Percentiles rank a stretch among this genome's conserved stretches.
Evolutionary conservation across 2,888 invertebrate species (phyloP).

Genomic region (Drosophila ochracea): DNA sequence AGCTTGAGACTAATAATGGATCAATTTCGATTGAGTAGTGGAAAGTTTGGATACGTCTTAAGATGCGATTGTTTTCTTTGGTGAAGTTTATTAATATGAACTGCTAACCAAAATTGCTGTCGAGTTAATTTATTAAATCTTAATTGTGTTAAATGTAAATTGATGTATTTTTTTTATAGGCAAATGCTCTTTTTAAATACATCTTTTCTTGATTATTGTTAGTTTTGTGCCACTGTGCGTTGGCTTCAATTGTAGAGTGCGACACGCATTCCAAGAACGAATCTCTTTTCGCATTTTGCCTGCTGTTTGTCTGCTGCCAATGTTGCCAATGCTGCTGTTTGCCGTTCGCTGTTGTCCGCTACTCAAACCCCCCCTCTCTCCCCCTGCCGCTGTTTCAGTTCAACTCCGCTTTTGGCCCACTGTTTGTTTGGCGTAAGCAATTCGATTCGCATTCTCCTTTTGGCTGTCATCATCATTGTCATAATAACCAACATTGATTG

Average conservation of each 20-base stretch:
- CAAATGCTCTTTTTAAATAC: no score
- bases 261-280: background rate
- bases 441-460: conserved; percentile 36
- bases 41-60: background rate
- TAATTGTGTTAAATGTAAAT: no score
- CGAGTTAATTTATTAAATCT: no score
- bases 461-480: conserved; percentile 49
- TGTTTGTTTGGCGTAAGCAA: conserved; percentile 9
- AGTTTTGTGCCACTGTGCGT: conserved; percentile 11
- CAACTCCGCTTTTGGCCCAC: background rate
- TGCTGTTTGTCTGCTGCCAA: conserved; percentile 3
- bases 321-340: background rate
- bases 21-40: background rate
- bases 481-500: conserved; percentile 61
- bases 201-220: no score
- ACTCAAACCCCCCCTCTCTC: conserved; percentile 4
- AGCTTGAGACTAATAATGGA: background rate
- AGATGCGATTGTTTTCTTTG: background rate
- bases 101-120: no score
- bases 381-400: no score
- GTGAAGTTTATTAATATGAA: no score
- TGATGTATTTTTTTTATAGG: no score
- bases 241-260: conserved; percentile 2
- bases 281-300: background rate
- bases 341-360: conserved; percentile 10